Evolutionary conservation across 2,113 vertebrate genomes (phyloP).

Genomic region (Cavia porcellus): DNA sequence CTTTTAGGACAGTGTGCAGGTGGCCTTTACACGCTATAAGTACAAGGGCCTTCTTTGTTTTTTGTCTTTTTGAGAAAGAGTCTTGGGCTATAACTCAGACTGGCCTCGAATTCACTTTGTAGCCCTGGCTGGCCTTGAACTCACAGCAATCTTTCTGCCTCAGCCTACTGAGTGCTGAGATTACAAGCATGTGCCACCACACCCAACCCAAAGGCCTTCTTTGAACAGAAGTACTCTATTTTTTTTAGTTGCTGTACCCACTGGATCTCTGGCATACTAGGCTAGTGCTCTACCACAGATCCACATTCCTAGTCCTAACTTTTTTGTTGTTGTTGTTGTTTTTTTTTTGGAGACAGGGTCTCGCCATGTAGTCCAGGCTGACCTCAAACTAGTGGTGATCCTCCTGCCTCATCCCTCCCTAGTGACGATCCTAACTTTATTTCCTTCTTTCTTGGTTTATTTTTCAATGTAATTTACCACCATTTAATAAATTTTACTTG

Average conservation of each 20-base stretch:
- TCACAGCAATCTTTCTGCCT: no score
- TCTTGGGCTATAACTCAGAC: no score
- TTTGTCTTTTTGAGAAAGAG: no score
- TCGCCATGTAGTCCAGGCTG: background rate
- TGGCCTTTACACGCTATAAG: constrained; percentile 17
- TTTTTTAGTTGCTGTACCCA: background rate
- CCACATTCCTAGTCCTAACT: background rate
- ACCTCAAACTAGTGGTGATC: background rate
- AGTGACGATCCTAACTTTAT: background rate
- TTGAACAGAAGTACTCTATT: background rate
- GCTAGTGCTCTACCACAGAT: background rate
- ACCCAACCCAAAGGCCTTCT: background rate
- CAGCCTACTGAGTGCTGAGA: no score
- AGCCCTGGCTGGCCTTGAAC: no score
- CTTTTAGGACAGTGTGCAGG: constrained; percentile 13
- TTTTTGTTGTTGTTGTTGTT: background rate
- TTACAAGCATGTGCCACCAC: no score
- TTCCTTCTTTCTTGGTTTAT: background rate
- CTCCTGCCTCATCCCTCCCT: background rate
- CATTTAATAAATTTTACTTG: background rate
- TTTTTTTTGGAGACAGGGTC: background rate
- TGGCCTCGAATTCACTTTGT: no score
- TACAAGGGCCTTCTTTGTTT: background rate
- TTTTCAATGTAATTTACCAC: background rate
- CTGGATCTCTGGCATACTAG: background rate